These are phyloP conservation scores for Scaptodrosophila latifasciaeformis DNA, from an alignment of 2,888 invertebrate genomes.

Conservation along the genomic window DNA sequence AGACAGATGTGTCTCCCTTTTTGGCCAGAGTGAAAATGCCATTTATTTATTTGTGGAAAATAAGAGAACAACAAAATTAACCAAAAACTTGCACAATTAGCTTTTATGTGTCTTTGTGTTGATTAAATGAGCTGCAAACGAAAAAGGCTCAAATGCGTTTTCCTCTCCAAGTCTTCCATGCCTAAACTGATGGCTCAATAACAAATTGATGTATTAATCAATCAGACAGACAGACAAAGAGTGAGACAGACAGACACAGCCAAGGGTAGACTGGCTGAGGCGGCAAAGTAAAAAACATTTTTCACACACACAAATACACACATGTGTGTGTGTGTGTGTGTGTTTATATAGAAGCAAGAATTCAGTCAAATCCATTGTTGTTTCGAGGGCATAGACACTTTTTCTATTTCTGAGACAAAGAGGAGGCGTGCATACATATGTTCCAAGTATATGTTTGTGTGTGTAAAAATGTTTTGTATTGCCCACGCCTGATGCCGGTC, in stretches of 20 bases:
- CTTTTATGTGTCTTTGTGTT: slow-evolving; percentile 61
- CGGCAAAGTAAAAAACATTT: slow-evolving; percentile 26
- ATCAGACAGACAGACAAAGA: slow-evolving; percentile 40
- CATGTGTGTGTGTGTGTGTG: not conserved
- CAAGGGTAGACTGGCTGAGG: not conserved
- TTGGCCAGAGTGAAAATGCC: too few relatives aligned
- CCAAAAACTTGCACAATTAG: slow-evolving; percentile 56
- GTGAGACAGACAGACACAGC: not conserved
- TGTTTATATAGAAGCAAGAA: too few relatives aligned
- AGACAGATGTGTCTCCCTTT: too few relatives aligned
- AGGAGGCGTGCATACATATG: slow-evolving; percentile 27
- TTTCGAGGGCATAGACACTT: not conserved
- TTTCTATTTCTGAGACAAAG: not conserved
- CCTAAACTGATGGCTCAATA: slow-evolving; percentile 56
- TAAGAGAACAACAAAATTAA: not conserved
- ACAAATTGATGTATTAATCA: slow-evolving; percentile 68
- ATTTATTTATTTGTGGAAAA: too few relatives aligned
- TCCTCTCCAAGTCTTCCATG: slow-evolving; percentile 3
- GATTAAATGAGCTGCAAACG: slow-evolving; percentile 67
- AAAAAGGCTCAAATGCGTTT: slow-evolving; percentile 24
- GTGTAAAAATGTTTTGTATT: too few relatives aligned
- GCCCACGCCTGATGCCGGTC: slow-evolving; percentile 49
- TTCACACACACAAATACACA: slow-evolving; percentile 27
- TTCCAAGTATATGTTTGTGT: slow-evolving; percentile 5
- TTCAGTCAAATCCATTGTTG: not conserved